Base-by-base conservation (phyloP, 2,113 vertebrate genomes). In the Ahaetulla prasina region DNA sequence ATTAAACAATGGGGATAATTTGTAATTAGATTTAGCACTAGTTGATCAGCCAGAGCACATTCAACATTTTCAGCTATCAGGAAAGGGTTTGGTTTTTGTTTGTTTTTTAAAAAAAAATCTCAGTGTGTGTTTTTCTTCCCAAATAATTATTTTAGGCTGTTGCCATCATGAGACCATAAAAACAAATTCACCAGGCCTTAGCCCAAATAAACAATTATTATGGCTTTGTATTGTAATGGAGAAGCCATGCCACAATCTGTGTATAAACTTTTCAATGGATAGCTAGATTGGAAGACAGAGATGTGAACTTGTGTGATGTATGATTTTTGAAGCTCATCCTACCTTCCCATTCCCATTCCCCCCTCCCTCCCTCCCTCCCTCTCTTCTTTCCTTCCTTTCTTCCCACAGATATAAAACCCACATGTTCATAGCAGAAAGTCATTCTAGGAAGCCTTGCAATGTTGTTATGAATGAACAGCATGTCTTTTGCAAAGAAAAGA, bases 1-100 rank as follows among this genome's bases (percentile, higher is more conserved):
- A 96, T 96, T 94, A 96, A 92, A 94, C 94, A 94, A 95, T 93
- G 85, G 93, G 94, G 96, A 92, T 92, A 94, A 89, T 90, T 52
- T 45, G 85, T 95, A 95, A 97, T 96, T 96, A 93, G 84, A 91
- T 97, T 96, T 97, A 92, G 85, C 88, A 52, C 63, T 68, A 96
- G 92, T 93, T 97, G 93, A 96, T 96, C 92, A 95, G 93, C 95
- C 96, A 54, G 87, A 93, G 68, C 85, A 94, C 92, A 95, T 93
- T 88, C 85, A 95, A 39, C 16, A 91, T 49, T 94, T 95, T n/a
- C 92, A 96, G 92, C 87, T 93, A 94, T 91, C 39, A 94, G 52
- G 12, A 53, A 95, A 91, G 4, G 30, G 92, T 14, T 74, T n/a
- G n/a, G n/a, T n/a, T n/a, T n/a, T n/a, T n/a, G n/a, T n/a, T n/a